Conservation (phyloP, 2,113 vertebrate species). For the Scatophagus argus region DNA sequence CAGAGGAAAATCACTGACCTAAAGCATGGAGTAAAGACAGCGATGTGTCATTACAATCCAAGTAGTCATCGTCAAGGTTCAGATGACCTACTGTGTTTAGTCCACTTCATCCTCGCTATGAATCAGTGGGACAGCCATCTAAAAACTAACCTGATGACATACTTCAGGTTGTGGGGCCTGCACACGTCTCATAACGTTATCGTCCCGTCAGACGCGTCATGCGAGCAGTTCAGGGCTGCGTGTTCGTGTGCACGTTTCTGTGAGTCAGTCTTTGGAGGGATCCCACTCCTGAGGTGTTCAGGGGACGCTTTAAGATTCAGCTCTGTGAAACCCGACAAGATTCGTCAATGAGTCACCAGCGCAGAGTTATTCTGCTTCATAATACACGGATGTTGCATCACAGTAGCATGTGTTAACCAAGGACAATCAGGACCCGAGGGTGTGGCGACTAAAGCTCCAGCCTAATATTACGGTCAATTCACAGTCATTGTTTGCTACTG, state of each 20-base stretch:
- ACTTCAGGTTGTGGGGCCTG: not conserved
- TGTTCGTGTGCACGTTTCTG: not conserved
- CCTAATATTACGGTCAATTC: constrained; percentile 41
- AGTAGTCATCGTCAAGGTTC: not conserved
- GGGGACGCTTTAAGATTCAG: not conserved
- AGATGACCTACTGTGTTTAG: not conserved
- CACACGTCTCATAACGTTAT: not conserved
- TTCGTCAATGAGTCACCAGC: constrained; percentile 57
- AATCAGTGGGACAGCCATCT: not conserved
- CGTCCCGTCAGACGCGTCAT: not conserved
- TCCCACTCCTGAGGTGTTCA: not conserved
- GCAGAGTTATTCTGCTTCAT: constrained; percentile 51
- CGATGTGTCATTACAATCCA: not conserved
- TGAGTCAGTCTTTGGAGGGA: constrained; percentile 29
- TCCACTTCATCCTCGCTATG: not conserved
- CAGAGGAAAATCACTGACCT: not conserved
- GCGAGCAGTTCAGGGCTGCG: not conserved
- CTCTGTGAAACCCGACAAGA: not conserved
- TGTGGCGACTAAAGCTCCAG: constrained; percentile 24
- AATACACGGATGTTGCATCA: constrained; percentile 79
- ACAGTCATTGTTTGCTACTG: constrained; percentile 61
- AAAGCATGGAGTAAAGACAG: not conserved
- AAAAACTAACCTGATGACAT: not conserved
- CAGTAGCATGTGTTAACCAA: constrained; percentile 37
- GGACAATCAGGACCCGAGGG: constrained; percentile 67